Percentiles rank a stretch among this genome's conserved stretches.
phyloP scores from a whole-genome alignment of 2,797 vertebrate genomes.

The Coranthus polyacanthus region DNA sequence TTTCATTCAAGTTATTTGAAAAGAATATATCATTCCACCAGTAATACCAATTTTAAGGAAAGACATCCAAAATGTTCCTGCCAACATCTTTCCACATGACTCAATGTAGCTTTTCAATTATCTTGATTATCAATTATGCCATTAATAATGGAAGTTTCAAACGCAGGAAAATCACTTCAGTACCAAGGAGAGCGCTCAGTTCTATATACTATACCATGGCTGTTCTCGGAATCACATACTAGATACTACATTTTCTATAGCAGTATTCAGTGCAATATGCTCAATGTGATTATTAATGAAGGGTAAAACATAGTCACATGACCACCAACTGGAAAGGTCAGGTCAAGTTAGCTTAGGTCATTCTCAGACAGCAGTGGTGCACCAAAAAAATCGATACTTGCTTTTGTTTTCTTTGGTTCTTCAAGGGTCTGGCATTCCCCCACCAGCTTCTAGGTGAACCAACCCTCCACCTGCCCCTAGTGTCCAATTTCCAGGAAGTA shows the following conservation, averaged over 20 bases:
- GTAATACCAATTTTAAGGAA: neutral
- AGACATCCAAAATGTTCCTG: neutral
- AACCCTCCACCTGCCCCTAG: conserved; percentile 54
- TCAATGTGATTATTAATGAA: too few species aligned
- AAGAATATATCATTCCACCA: too few species aligned
- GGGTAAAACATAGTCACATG: too few species aligned
- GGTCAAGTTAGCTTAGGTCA: conserved; percentile 14
- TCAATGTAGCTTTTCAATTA: neutral
- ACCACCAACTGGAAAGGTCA: conserved; percentile 5
- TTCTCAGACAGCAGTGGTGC: conserved; percentile 12
- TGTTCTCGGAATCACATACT: too few species aligned
- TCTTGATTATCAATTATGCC: too few species aligned
- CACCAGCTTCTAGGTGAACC: conserved; percentile 71
- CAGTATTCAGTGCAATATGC: too few species aligned
- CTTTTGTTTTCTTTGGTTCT: too few species aligned
- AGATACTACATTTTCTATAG: too few species aligned
- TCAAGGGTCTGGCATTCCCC: conserved; percentile 36
- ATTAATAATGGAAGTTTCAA: neutral
- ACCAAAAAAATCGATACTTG: too few species aligned
- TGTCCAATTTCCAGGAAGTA: conserved; percentile 79
- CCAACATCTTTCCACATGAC: neutral
- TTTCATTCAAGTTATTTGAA: neutral
- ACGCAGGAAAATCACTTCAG: conserved; percentile 29
- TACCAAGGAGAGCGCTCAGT: conserved; percentile 40
- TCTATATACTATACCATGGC: conserved; percentile 13